These are phyloP conservation scores for Dynastes hyllus DNA, from an alignment of 2,888 invertebrate genomes.

Conservation along the genomic window DNA sequence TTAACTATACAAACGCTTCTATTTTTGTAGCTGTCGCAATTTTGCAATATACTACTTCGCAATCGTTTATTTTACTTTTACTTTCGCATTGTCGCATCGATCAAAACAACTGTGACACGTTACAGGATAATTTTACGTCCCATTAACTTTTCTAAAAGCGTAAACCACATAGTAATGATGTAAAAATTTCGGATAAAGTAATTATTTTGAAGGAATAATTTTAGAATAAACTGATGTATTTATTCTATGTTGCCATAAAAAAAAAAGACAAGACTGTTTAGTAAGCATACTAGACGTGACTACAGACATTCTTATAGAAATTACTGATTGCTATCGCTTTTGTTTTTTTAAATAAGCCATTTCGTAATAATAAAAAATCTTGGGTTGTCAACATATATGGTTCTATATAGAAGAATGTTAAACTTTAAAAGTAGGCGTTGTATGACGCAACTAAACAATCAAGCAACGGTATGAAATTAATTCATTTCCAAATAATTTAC, in stretches of 20 bases:
- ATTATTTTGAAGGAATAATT: too few relatives aligned
- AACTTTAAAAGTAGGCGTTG: background rate
- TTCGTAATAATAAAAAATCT: background rate
- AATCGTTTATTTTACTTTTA: conserved; percentile 17
- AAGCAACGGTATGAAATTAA: background rate
- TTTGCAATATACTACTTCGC: background rate
- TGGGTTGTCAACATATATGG: background rate
- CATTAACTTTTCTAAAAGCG: background rate
- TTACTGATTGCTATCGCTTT: background rate
- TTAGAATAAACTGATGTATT: background rate
- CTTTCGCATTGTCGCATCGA: conserved; percentile 1
- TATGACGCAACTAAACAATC: background rate
- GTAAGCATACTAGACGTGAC: background rate
- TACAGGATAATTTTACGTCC: conserved; percentile 3
- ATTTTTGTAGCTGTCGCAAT: background rate
- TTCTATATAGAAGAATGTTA: background rate
- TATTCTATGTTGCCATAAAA: background rate
- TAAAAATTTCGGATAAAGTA: too few relatives aligned
- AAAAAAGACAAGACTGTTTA: background rate
- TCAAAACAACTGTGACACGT: conserved; percentile 1
- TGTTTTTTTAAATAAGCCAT: background rate
- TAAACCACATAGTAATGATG: background rate
- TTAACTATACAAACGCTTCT: background rate
- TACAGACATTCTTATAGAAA: background rate
- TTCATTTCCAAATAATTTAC: background rate